Base-by-base conservation (phyloP, 2,888 invertebrate species). In the Leptinotarsa tumamoca region DNA sequence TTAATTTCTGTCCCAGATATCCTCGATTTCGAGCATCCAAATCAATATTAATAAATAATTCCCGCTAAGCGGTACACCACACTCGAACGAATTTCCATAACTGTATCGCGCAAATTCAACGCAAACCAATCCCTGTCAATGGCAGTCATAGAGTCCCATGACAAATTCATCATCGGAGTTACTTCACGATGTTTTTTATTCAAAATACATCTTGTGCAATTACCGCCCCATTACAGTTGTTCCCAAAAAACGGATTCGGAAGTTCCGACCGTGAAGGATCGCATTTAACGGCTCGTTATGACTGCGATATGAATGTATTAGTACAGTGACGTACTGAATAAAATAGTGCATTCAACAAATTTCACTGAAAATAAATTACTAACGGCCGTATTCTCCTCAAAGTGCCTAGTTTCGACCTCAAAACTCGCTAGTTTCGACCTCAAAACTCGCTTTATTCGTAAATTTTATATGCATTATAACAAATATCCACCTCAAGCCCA, bases 251-350 rank as follows among this genome's bases (percentile, higher is more conserved):
- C 67, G 56, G 74, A 67, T 70, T 68, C 75, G 52, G 67, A 51
- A 21, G 50, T 72, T 73, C 52, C 33, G 67, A 70, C 72, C 72
- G 66, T 76, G 75, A 72, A 76, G 68, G 67, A 70, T 67, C 63
- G 67, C 69, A 51, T 72, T 72, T 76, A 49, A 54, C 71, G 75
- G 67, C 70, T 69, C 70, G 69, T 72, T 75, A 75, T 27, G 68
- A 58, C 66, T 63, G 15, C 51, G 56, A 75, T 72, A 72, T 71
- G 69, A 67, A 56, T 74, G 15, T 58, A 70, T 56, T 69, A 66
- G 56, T 67, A 58, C 63, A 68, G 73, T 63, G 54, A 27, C 61
- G 56, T 51, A 68, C n/a, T 17, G 17, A 33, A 18, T 10, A 7
- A 56, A 18, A 18, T 7, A 56, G 18, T 10, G 18, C 43, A 10